Conservation (phyloP, 2,888 invertebrate species). For the Magallana nippona region DNA sequence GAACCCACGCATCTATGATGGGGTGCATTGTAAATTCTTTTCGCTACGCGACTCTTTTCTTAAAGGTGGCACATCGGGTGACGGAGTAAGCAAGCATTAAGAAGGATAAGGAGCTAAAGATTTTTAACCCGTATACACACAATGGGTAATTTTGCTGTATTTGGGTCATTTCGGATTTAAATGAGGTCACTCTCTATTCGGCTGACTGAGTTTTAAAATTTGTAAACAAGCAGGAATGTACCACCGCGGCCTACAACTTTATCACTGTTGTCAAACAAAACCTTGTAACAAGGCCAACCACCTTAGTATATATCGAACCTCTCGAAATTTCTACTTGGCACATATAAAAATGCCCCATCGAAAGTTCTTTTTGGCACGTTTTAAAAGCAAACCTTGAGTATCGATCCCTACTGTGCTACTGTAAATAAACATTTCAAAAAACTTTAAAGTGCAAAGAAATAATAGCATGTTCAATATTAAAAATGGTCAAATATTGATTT, state of each 20-base stretch:
- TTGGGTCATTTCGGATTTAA: constrained; percentile 8
- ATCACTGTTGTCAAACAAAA: constrained; percentile 20
- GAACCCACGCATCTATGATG: no score
- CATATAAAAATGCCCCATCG: no score
- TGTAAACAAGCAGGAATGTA: constrained; percentile 31
- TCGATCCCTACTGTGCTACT: no score
- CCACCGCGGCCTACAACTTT: neutral
- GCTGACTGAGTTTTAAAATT: constrained; percentile 32
- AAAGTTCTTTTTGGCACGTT: no score
- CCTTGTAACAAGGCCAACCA: constrained; percentile 18
- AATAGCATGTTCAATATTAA: no score
- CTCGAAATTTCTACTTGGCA: no score
- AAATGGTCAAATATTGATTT: no score
- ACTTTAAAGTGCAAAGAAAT: no score
- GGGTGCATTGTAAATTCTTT: no score
- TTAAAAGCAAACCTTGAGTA: no score
- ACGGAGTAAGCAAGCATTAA: neutral
- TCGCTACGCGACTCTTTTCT: neutral
- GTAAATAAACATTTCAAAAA: no score
- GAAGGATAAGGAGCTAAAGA: neutral
- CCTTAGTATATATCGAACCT: neutral
- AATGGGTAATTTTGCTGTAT: constrained; percentile 2
- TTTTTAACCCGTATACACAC: neutral
- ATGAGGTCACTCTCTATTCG: constrained; percentile 1
- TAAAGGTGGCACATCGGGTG: neutral